Percentiles rank a stretch among this genome's conserved stretches.
These are phyloP conservation scores for Cyanistes caeruleus DNA, from an alignment of 2,113 vertebrate genomes.

Conservation along the genomic window DNA sequence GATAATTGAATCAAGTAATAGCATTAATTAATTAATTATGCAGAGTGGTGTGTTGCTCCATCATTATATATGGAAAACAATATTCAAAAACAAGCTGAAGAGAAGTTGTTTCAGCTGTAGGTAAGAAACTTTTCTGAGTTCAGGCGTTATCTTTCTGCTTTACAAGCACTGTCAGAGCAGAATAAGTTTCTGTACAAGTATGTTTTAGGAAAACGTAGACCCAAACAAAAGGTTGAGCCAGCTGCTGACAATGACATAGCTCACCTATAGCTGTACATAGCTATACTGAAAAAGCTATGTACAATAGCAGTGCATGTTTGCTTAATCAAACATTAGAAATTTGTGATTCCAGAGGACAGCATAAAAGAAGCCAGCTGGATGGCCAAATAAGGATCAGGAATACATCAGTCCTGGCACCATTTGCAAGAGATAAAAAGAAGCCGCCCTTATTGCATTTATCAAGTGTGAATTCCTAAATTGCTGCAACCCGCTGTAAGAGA, in stretches of 20 bases:
- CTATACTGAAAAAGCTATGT: background rate
- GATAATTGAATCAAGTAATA: background rate
- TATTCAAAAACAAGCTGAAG: background rate
- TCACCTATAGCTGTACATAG: background rate
- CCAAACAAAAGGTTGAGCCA: background rate
- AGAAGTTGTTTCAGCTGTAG: background rate
- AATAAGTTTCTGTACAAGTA: background rate
- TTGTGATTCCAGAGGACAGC: background rate
- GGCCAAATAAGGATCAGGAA: constrained; percentile 30
- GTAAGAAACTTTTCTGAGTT: background rate
- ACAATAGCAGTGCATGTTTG: background rate
- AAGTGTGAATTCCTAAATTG: constrained; percentile 67
- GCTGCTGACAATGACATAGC: background rate
- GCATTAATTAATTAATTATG: background rate
- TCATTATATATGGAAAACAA: background rate
- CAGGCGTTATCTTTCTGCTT: background rate
- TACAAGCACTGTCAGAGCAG: background rate
- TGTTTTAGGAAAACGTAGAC: background rate
- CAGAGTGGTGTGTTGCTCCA: background rate
- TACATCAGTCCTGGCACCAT: constrained; percentile 1
- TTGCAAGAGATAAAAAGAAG: constrained; percentile 51
- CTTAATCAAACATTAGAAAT: background rate
- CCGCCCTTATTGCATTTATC: constrained; percentile 38
- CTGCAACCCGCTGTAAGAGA: constrained; percentile 1
- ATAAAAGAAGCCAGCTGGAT: background rate